phyloP scores from a whole-genome alignment of 2,113 vertebrate genomes.

The Apus apus region DNA sequence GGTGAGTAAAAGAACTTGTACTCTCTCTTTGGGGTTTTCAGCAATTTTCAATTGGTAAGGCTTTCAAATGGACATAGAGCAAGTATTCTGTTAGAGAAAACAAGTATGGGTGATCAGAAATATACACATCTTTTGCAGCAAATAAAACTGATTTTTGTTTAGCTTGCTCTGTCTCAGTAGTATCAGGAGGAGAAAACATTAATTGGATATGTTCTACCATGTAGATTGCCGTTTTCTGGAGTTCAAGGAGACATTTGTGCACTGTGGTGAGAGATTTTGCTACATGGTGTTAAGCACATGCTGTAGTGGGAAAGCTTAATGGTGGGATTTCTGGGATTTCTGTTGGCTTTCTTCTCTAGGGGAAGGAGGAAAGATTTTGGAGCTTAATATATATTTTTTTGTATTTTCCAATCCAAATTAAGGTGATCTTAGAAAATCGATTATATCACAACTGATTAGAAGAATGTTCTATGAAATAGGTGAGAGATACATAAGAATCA shows the following conservation, averaged over 20 bases:
- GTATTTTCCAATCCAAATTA: not conserved
- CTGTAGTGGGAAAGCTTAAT: not conserved
- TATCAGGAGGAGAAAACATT: not conserved
- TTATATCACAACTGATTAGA: not conserved
- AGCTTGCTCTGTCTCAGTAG: not conserved
- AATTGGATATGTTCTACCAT: not conserved
- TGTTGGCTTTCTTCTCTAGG: not conserved
- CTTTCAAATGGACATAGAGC: not conserved
- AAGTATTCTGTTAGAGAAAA: not conserved
- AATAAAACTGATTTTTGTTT: not conserved
- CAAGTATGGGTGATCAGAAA: not conserved
- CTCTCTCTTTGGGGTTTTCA: not conserved
- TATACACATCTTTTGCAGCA: not conserved
- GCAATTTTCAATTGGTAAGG: not conserved
- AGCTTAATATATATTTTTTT: not conserved
- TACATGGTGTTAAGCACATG: not conserved
- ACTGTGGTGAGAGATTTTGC: not conserved
- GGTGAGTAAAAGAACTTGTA: constrained; percentile 79
- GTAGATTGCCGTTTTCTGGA: not conserved
- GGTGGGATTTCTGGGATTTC: not conserved
- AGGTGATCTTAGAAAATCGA: not conserved
- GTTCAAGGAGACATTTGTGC: not conserved
- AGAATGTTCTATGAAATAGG: not conserved
- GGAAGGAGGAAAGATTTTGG: not conserved
- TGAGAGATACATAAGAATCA: not conserved